Percentiles rank a stretch among this genome's conserved stretches.
Evolutionary conservation across 2,888 invertebrate genomes (phyloP).

Genomic region (Arge pagana): DNA sequence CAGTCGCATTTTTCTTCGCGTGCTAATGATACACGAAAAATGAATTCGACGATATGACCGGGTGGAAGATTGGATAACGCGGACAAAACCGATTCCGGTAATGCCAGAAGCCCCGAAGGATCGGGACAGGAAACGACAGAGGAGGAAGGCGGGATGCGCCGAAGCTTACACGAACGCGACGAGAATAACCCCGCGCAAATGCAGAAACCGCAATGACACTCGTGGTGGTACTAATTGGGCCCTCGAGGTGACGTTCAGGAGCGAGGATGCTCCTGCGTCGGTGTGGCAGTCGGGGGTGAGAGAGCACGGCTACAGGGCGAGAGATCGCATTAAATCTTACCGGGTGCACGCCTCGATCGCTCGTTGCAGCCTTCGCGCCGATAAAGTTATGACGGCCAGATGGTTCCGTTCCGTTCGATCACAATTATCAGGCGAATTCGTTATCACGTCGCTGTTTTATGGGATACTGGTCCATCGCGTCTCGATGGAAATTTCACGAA

Average conservation of each 20-base stretch:
- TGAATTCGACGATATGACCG: conserved; percentile 1
- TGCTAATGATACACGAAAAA: conserved; percentile 22
- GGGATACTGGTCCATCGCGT: too few species aligned
- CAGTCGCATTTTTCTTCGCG: conserved; percentile 12
- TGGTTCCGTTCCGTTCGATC: background rate
- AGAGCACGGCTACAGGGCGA: conserved; percentile 26
- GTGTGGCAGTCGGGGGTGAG: conserved; percentile 27
- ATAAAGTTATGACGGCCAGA: conserved; percentile 21
- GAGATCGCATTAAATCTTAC: conserved; percentile 51
- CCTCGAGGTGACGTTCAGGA: conserved; percentile 53
- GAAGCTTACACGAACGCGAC: conserved; percentile 32
- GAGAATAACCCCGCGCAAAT: conserved; percentile 51
- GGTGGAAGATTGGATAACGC: conserved; percentile 7
- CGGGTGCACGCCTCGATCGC: conserved; percentile 44
- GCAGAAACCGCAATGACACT: conserved; percentile 56
- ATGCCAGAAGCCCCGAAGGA: background rate
- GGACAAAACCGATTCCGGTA: conserved; percentile 7
- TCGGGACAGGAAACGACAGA: background rate
- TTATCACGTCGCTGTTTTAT: too few species aligned
- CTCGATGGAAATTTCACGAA: too few species aligned
- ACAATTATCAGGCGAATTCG: too few species aligned
- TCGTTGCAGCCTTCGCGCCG: conserved; percentile 16
- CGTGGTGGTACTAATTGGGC: conserved; percentile 57
- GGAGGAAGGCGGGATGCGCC: background rate
- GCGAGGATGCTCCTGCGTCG: conserved; percentile 34